Evolutionary conservation across 2,888 invertebrate genomes (phyloP).

Genomic region (Anodontia alba): DNA sequence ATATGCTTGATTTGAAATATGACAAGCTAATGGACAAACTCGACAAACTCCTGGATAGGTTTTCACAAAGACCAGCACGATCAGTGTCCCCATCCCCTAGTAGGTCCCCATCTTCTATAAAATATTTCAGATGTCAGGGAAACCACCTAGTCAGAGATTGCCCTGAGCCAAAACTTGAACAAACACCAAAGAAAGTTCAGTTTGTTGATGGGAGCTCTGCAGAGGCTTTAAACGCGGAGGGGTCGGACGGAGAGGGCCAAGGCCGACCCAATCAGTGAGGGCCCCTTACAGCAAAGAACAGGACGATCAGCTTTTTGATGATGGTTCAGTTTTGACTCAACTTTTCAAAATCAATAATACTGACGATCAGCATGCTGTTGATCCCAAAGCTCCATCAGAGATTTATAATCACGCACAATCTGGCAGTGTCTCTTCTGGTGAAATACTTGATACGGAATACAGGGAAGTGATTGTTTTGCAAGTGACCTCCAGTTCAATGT

Average conservation of each 20-base stretch:
- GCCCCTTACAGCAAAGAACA: not conserved
- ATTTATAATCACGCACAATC: too few relatives aligned
- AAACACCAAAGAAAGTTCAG: not conserved
- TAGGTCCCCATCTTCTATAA: not conserved
- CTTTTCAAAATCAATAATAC: too few relatives aligned
- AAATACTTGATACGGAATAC: too few relatives aligned
- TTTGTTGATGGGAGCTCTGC: too few relatives aligned
- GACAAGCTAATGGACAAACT: not conserved
- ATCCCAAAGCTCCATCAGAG: too few relatives aligned
- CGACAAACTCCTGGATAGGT: not conserved
- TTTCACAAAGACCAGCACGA: not conserved
- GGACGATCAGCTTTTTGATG: too few relatives aligned
- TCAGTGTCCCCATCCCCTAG: not conserved
- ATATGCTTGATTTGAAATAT: not conserved
- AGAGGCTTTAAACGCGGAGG: not conserved
- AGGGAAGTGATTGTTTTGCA: too few relatives aligned
- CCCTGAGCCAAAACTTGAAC: not conserved
- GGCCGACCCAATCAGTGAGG: not conserved
- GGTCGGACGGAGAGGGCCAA: not conserved
- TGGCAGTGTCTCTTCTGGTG: too few relatives aligned
- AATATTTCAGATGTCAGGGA: not conserved
- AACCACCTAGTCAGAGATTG: not conserved
- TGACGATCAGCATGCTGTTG: too few relatives aligned
- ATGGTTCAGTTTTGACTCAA: too few relatives aligned
- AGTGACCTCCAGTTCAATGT: not conserved